phyloP scores from a whole-genome alignment of 64 coral and sea anemone genomes.

The Trachythela sp. region DNA sequence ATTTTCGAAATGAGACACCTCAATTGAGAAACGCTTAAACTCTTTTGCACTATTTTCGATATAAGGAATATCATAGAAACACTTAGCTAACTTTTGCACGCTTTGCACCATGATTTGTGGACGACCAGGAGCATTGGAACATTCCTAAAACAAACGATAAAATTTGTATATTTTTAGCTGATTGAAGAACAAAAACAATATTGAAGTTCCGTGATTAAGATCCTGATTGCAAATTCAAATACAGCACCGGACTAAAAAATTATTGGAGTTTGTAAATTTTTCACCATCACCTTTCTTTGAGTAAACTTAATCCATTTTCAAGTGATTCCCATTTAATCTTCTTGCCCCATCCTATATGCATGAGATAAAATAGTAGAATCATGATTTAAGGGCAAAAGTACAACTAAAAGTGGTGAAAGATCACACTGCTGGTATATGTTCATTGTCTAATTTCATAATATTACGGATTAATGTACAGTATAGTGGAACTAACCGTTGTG shows the following conservation, averaged over 20 bases:
- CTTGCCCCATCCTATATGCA: constrained; percentile 65
- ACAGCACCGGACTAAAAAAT: background rate
- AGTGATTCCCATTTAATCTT: constrained; percentile 58
- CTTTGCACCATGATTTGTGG: constrained; percentile 85
- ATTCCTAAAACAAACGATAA: constrained; percentile 49
- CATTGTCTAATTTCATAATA: no score
- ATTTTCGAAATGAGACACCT: no score
- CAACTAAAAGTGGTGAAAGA: no score
- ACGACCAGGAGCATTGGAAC: constrained; percentile 67
- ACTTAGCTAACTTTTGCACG: constrained; percentile 69
- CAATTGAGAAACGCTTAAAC: background rate
- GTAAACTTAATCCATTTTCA: constrained; percentile 57
- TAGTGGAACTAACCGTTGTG: background rate
- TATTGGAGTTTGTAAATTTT: background rate
- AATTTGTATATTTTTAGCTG: background rate
- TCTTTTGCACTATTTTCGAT: background rate
- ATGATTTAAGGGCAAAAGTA: background rate
- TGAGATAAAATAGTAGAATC: background rate
- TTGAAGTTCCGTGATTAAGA: no score
- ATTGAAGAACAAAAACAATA: no score
- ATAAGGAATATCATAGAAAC: background rate
- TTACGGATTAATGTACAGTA: no score
- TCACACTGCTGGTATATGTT: no score
- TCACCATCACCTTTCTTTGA: constrained; percentile 49
- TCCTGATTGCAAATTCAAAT: no score